Base-by-base conservation (phyloP, 2,797 vertebrate genomes). In the Falco columbarius region DNA sequence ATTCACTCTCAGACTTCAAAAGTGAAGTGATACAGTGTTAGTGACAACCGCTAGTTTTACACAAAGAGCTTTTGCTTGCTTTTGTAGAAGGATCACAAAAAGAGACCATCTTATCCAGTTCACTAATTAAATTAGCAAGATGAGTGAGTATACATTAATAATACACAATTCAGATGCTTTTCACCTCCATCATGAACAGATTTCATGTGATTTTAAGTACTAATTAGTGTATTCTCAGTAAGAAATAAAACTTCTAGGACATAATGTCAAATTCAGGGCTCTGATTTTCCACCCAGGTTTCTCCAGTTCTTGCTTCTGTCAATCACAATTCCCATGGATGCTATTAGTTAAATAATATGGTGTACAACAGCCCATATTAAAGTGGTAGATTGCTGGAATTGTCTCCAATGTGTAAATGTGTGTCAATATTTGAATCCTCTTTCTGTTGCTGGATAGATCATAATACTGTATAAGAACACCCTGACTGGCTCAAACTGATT, bases 141-240 rank as follows among this genome's bases (percentile, higher is more conserved):
- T 29, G 62, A 96, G 47, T 73, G 54, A 89, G 38, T 58, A 54
- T 62, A 44, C 26, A 79, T 88, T 83, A 96, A 66, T 84, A 84
- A 96, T 66, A 79, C 19, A 84, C 70, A 71, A 80, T 81, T 88
- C 82, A 75, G 38, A 68, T 66, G 38, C 7, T 96, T 91, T 91
- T 89, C 51, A 68, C 40, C 46, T 93, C 54, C 38, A 81, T 62
- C 38, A 72, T 44, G 58, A 94, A 59, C 27, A 77, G 71, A 81
- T 83, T 91, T 95, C 42, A 88, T 88, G 75, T 90, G 49, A 40
- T 90, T 95, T 90, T 52, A 90, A 91, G 76, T 91, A 81, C 94
- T 72, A 88, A 54, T 93, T 91, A 49, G 22, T 73, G 34, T 14
- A 63, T 46, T 74, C 61, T 92, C 71, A 81, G 13, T 49, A 52